Evolutionary conservation across 2,113 vertebrate species (phyloP).

Genomic region (Girardinichthys multiradiatus): DNA sequence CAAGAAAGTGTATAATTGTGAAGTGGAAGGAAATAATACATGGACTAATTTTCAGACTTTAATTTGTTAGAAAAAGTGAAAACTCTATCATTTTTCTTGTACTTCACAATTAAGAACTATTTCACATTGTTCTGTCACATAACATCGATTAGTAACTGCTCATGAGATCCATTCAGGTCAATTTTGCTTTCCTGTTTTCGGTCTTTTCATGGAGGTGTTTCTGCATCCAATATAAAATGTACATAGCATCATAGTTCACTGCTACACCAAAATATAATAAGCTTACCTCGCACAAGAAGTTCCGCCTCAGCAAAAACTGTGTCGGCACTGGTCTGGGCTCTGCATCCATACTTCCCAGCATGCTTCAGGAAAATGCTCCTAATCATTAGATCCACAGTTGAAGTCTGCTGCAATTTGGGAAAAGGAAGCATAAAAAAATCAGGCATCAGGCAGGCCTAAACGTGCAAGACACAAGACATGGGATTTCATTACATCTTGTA

Average conservation of each 20-base stretch:
- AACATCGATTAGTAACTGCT: no score
- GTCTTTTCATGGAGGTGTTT: conserved; percentile 5
- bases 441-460: conserved; percentile 38
- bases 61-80: no score
- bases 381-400: conserved; percentile 97
- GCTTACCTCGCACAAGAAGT: conserved; percentile 93
- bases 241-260: conserved; percentile 3
- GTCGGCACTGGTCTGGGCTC: conserved; percentile 92
- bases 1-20: neutral
- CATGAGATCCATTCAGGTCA: no score
- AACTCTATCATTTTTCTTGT: no score
- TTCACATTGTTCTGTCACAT: no score
- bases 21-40: neutral
- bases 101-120: no score
- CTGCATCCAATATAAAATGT: conserved; percentile 7
- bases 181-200: conserved; percentile 8
- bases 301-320: conserved; percentile 89
- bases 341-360: conserved; percentile 93
- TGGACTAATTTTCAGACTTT: no score
- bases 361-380: conserved; percentile 96
- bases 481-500: conserved; percentile 59
- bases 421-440: conserved; percentile 28
- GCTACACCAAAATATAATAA: conserved; percentile 23
- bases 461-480: conserved; percentile 40
- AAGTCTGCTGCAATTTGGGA: conserved; percentile 86